Conservation (phyloP, 2,113 vertebrate genomes). For the Elanoides forficatus region DNA sequence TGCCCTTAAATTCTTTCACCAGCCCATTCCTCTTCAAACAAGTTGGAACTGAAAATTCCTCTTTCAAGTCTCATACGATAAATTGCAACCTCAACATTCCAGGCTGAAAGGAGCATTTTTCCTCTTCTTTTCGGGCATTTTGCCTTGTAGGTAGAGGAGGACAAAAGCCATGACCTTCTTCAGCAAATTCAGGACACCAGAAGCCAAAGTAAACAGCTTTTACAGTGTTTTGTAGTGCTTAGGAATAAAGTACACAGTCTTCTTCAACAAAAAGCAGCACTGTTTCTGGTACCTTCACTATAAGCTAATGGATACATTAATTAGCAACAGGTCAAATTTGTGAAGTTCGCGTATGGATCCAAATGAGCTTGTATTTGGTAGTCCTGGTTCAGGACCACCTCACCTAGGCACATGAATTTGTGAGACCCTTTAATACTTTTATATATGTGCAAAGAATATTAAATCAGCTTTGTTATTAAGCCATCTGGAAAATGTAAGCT, state of each 20-base stretch:
- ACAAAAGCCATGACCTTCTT: conserved; percentile 18
- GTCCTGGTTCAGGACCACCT: neutral
- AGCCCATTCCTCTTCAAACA: conserved; percentile 59
- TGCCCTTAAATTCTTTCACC: conserved; percentile 67
- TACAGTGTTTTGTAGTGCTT: neutral
- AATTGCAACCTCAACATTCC: conserved; percentile 38
- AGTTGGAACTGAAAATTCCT: conserved; percentile 62
- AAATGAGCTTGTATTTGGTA: neutral
- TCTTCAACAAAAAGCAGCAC: neutral
- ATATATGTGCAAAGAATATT: conserved; percentile 5
- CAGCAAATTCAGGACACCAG: neutral
- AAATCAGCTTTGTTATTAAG: conserved; percentile 1
- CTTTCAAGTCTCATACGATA: conserved; percentile 27
- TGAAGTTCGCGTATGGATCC: neutral
- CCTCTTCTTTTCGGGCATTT: conserved; percentile 15
- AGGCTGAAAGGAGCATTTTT: conserved; percentile 52
- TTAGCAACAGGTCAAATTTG: neutral
- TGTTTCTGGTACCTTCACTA: neutral
- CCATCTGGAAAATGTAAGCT: conserved; percentile 45
- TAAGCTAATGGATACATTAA: neutral
- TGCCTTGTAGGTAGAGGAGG: neutral
- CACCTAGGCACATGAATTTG: neutral
- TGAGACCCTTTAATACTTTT: neutral
- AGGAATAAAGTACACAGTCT: neutral
- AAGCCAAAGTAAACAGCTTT: neutral